Conservation (phyloP, 2,888 invertebrate species). For the Geophilus truncorum region DNA sequence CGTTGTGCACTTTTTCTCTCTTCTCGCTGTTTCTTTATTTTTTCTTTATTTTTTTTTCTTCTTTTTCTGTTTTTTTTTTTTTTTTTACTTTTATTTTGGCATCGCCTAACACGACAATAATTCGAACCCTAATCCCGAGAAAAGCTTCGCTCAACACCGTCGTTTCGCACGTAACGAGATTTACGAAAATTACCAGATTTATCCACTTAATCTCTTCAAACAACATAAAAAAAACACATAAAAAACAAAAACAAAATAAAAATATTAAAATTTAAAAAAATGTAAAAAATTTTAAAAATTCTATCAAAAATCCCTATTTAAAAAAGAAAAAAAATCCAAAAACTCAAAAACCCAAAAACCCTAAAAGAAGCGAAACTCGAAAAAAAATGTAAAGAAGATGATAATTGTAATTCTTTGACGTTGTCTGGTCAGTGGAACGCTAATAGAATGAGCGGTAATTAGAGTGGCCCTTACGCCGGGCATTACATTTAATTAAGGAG, state of each 20-base stretch:
- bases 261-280: neutral
- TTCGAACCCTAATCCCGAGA: neutral
- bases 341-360: neutral
- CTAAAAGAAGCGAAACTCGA: neutral
- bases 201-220: neutral
- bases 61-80: neutral
- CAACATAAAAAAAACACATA: neutral
- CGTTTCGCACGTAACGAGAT: neutral
- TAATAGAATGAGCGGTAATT: constrained; percentile 34
- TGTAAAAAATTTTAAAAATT: neutral
- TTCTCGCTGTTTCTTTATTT: neutral
- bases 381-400: constrained; percentile 4
- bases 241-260: no score
- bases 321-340: neutral
- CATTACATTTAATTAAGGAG: constrained; percentile 34
- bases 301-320: neutral
- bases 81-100: neutral
- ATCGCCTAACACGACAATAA: neutral
- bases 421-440: constrained; percentile 31
- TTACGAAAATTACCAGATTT: neutral
- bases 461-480: constrained; percentile 31
- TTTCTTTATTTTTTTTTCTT: neutral
- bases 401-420: constrained; percentile 10
- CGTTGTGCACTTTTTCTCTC: neutral
- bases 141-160: neutral